A percentile compares a stretch with the other conserved stretches of the same genome.
Conservation (phyloP, 1,140 invertebrate species). For the Tachypleus tridentatus region DNA sequence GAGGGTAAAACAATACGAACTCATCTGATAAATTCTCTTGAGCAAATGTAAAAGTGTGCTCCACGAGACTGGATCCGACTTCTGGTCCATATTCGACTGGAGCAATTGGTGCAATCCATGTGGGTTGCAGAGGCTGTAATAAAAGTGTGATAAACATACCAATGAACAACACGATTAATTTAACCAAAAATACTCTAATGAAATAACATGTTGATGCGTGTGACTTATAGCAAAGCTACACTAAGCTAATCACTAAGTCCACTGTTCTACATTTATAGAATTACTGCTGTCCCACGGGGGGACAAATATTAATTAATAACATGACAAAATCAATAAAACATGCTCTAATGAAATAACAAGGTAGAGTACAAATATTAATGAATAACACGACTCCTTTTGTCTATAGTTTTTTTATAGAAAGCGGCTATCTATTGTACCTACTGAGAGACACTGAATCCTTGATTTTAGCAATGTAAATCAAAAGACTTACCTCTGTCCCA, state of each 20-base stretch:
- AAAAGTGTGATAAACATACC: background rate
- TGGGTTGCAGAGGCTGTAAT: background rate
- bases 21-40: constrained; percentile 6
- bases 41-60: constrained; percentile 16
- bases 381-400: too few species aligned
- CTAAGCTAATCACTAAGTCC: background rate
- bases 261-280: constrained; percentile 4
- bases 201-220: background rate
- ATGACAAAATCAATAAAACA: too few species aligned
- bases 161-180: background rate
- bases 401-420: too few species aligned
- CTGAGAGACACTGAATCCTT: too few species aligned
- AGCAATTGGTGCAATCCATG: constrained; percentile 12
- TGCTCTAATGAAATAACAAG: too few species aligned
- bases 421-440: too few species aligned
- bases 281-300: too few species aligned
- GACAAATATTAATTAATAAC: too few species aligned
- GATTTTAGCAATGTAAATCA: too few species aligned
- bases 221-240: too few species aligned
- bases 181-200: background rate
- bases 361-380: too few species aligned
- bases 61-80: constrained; percentile 3
- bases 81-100: constrained; percentile 1
- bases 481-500: too few species aligned
- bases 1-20: background rate